Percentiles rank a stretch among this genome's conserved stretches.
Conservation (phyloP, 2,888 invertebrate species). For the Torymus aiolomorphi region DNA sequence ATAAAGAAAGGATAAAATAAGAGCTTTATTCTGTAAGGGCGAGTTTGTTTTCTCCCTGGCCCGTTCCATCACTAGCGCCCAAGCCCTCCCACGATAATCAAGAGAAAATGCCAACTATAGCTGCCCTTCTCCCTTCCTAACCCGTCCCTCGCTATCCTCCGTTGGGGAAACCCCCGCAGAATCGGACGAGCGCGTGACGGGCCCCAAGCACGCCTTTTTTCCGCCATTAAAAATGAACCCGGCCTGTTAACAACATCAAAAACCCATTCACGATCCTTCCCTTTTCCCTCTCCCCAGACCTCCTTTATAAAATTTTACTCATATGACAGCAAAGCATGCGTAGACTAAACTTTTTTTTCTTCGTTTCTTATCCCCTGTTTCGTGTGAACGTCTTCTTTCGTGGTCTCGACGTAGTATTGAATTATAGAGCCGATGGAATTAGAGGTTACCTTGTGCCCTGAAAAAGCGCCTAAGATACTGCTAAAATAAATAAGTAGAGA, state of each 20-base stretch:
- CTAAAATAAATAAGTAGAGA: no score
- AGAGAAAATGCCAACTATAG: constrained; percentile 17
- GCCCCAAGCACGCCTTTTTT: not conserved
- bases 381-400: no score
- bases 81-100: constrained; percentile 4
- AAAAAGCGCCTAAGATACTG: no score
- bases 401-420: no score
- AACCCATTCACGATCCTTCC: constrained; percentile 7
- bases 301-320: no score
- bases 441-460: no score
- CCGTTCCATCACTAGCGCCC: not conserved
- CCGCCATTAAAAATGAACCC: constrained; percentile 17
- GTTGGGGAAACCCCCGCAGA: not conserved
- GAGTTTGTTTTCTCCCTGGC: not conserved
- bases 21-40: not conserved
- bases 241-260: constrained; percentile 1
- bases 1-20: constrained; percentile 8
- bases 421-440: no score
- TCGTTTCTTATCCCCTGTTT: no score
- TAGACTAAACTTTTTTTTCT: no score
- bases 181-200: not conserved
- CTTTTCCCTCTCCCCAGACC: not conserved
- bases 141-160: not conserved
- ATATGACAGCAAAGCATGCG: no score
- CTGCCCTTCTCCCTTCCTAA: not conserved